phyloP scores from a whole-genome alignment of 2,888 invertebrate species.

The Drosophila eohydei region DNA sequence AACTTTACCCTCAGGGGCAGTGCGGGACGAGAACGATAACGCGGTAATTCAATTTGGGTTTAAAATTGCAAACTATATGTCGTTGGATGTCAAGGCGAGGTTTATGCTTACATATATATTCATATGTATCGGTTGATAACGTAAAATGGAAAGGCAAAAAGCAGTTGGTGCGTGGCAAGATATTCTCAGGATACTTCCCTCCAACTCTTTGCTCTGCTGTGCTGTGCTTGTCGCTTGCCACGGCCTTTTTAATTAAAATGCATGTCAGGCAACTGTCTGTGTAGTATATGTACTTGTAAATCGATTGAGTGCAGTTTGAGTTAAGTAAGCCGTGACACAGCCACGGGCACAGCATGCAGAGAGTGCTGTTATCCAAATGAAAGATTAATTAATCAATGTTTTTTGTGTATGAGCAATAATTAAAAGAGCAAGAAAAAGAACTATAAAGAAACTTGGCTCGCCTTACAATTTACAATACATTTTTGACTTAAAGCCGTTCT shows the following conservation, averaged over 20 bases:
- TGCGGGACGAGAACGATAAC: conserved; percentile 14
- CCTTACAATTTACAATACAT: not conserved
- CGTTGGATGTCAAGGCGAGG: conserved; percentile 43
- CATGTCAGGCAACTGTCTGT: conserved; percentile 59
- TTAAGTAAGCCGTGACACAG: conserved; percentile 38
- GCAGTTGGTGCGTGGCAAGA: conserved; percentile 19
- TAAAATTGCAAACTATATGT: conserved; percentile 68
- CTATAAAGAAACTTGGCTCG: not conserved
- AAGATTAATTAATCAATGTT: conserved; percentile 65
- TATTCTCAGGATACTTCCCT: conserved; percentile 9
- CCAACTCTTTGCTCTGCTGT: conserved; percentile 5
- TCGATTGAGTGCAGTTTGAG: conserved; percentile 75
- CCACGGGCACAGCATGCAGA: not conserved
- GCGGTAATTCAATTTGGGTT: conserved; percentile 73
- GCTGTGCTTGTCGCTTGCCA: conserved; percentile 20
- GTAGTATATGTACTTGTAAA: conserved; percentile 54
- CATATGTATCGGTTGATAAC: conserved; percentile 16
- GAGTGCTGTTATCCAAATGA: conserved; percentile 27
- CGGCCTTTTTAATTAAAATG: conserved; percentile 75
- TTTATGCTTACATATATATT: not conserved
- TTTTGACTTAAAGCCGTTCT: conserved; percentile 6
- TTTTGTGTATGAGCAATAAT: conserved; percentile 36
- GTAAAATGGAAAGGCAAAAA: not conserved
- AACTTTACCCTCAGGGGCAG: conserved; percentile 10
- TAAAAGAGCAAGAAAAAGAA: not conserved